Evolutionary conservation across 2,888 invertebrate species (phyloP).

Genomic region (Isoperla grammatica): DNA sequence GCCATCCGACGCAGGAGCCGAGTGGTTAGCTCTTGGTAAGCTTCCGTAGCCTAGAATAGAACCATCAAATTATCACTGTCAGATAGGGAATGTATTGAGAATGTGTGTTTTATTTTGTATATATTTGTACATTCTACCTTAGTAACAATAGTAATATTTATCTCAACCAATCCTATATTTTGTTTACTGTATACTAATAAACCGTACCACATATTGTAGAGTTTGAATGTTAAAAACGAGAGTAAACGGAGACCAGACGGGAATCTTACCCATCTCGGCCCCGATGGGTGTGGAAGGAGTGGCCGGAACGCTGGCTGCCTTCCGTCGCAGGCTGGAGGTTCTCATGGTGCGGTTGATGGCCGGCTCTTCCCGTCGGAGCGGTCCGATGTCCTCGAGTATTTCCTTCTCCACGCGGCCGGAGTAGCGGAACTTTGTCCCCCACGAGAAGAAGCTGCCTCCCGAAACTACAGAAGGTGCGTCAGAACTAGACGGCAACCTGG

Average conservation of each 20-base stretch:
- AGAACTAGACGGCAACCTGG: conserved; percentile 76
- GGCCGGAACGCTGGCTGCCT: conserved; percentile 82
- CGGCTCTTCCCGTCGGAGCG: conserved; percentile 48
- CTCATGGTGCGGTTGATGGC: conserved; percentile 42
- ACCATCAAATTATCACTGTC: neutral
- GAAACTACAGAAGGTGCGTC: conserved; percentile 79
- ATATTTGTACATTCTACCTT: too few relatives aligned
- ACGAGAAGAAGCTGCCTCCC: conserved; percentile 87
- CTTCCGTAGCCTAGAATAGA: conserved; percentile 67
- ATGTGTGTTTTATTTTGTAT: too few relatives aligned
- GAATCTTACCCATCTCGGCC: conserved; percentile 60
- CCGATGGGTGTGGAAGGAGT: conserved; percentile 81
- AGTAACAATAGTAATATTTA: too few relatives aligned
- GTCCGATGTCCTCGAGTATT: conserved; percentile 74
- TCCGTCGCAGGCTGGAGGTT: conserved; percentile 56
- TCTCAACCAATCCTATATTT: too few relatives aligned
- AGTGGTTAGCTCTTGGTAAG: conserved; percentile 77
- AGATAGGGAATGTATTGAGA: neutral
- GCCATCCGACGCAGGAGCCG: conserved; percentile 50
- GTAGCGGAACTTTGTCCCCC: conserved; percentile 92
- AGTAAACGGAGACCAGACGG: too few relatives aligned
- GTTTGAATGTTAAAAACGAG: too few relatives aligned
- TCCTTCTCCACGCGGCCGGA: conserved; percentile 86
- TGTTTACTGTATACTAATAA: too few relatives aligned
- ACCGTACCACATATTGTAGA: too few relatives aligned